Base-by-base conservation (phyloP, 2,797 vertebrate species). In the Helicolenus hilgendorfi region DNA sequence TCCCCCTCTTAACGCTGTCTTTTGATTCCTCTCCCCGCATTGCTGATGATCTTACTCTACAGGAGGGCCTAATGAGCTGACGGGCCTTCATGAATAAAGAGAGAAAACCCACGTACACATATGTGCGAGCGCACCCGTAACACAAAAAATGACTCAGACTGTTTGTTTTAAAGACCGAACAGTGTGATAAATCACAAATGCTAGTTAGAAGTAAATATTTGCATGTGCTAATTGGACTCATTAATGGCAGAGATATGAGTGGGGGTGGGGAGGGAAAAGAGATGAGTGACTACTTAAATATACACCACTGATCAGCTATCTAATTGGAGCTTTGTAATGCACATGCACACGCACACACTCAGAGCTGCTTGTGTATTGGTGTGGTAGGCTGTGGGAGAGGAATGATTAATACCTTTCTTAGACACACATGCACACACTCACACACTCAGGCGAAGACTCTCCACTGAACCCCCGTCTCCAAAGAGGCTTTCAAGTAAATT, bases 171-270 rank as follows among this genome's bases (percentile, higher is more conserved):
- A 93, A 95, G 83, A 85, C 83, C 33, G 89, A 94, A 89, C 92
- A 90, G 90, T 87, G 91, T 84, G 91, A 97, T 97, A 93, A 96
- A 97, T 96, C 95, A 95, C 89, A 94, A 92, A 95, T 88, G 92
- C 85, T 92, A 78, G 87, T 93, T 93, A 91, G 88, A 88, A 86
- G 94, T 96, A 97, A 97, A 97, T 97, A 97, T 97, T 97, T 96
- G 95, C 95, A 95, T 95, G 92, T 84, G 91, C 96, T 97, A 97
- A 97, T 97, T 96, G 94, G 95, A 93, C 95, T 96, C 94, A 96
- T 97, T 97, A 97, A 96, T 94, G 96, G 93, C 86, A 91, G 72
- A 91, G 95, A 95, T 94, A 87, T 86, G 79, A 88, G 83, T 63
- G 64, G 29, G 29, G 26, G 27, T 62, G 41, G 81, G 69, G 58